Evolutionary conservation across 2,797 vertebrate genomes (phyloP).

Genomic region (Atherinosoma microstoma): DNA sequence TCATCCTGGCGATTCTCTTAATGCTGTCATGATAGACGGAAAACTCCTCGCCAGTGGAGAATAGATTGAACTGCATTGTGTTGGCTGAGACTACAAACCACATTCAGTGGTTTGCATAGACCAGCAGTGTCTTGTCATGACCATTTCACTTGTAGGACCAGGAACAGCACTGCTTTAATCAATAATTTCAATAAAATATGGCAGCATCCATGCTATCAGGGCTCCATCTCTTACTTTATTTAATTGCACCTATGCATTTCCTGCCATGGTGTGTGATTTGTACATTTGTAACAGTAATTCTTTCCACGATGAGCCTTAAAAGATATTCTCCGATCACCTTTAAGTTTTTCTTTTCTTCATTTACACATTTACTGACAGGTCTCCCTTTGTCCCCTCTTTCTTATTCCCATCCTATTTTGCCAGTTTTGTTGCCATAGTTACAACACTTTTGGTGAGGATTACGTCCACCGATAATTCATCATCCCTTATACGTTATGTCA

Average conservation of each 20-base stretch:
- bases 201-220: neutral
- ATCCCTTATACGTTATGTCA: conserved; percentile 21
- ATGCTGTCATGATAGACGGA: conserved; percentile 17
- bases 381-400: neutral
- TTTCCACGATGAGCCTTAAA: neutral
- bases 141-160: neutral
- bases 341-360: neutral
- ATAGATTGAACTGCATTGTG: conserved; percentile 3
- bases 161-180: conserved; percentile 1
- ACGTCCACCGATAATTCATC: conserved; percentile 26
- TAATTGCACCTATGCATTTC: conserved; percentile 4
- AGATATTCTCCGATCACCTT: neutral
- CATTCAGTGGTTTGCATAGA: conserved; percentile 15
- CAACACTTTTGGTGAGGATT: conserved; percentile 19
- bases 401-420: neutral
- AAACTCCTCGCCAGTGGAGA: neutral
- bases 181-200: neutral
- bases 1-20: conserved; percentile 26
- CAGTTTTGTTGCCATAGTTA: conserved; percentile 24
- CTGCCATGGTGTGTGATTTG: neutral
- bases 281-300: neutral
- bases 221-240: neutral
- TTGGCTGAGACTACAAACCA: conserved; percentile 26
- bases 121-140: neutral
- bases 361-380: neutral